Evolutionary conservation across 2,888 invertebrate species (phyloP), one percentile per base, ranked within the genome.

Genomic region (Pristionchus arcanus): DNA sequence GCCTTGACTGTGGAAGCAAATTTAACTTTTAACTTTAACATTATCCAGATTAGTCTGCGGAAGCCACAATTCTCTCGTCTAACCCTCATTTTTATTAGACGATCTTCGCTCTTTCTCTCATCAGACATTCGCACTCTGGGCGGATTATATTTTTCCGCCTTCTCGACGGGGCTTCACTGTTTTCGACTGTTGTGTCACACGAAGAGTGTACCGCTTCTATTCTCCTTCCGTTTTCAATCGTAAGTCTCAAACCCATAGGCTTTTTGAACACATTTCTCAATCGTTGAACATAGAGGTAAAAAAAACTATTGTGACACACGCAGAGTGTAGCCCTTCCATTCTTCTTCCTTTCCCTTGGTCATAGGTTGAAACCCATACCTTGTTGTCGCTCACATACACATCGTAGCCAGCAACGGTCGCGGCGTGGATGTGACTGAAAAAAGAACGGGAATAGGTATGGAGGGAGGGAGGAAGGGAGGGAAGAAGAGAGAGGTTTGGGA

Each of bases 371-470:
- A 49, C 4, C 68, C 90, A 90, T 90, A 93, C 93, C 91, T 93
- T 93, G 90, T 94, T 91, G 66, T 94, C 93, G 71, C 92, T 93
- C 84, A 94, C 88, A 88, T 93, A 94, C 34, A 94, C 93, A 91
- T 94, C 94, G 90, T 94, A 94, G 7, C 94, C 94, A 63, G 91
- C 93, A 66, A 94, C 91, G 21, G 91, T 90, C 28, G 93, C 92
- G 25, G 68, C 83, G 55, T 90, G 89, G 83, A 93, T 91, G 84
- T 93, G 91, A 66, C 93, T 93, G 74, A 49, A 49, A 13, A 49
- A 87, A 49, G n/a, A 49, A 49, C n/a, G 42, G 13, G 42, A 49
- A 49, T 49, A 31, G 34, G 81, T 7, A n/a, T 37, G 37, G 49
- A 49, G 19, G 13, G 42, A 49, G 42, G 9, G 42, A 49, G 42